Evolutionary conservation across 1,140 invertebrate species (phyloP).

Genomic region (Papilio dardanus): DNA sequence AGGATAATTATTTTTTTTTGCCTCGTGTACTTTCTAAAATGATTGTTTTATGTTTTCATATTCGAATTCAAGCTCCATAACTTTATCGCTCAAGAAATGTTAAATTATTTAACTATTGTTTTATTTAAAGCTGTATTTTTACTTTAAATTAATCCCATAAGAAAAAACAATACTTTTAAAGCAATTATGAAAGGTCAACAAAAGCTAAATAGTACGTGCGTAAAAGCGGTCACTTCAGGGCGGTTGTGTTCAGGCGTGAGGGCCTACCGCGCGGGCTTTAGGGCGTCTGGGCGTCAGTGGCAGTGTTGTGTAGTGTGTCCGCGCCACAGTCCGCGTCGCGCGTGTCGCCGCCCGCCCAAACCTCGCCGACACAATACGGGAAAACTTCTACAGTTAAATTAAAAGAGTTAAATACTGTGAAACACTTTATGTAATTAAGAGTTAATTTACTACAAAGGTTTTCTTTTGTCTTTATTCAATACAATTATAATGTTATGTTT

Average conservation of each 20-base stretch:
- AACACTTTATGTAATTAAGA: neutral
- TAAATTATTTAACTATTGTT: too few species aligned
- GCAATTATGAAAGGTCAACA: neutral
- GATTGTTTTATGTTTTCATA: too few species aligned
- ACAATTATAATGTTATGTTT: too few species aligned
- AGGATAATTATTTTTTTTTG: too few species aligned
- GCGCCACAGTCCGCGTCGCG: neutral
- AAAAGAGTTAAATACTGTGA: neutral
- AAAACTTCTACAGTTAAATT: neutral
- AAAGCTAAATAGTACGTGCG: neutral
- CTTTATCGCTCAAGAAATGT: too few species aligned
- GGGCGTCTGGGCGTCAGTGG: neutral
- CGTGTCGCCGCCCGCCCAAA: slow-evolving; percentile 5
- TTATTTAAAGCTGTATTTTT: too few species aligned
- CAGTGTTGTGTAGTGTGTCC: neutral
- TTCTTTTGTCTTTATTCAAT: too few species aligned
- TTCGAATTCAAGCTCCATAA: too few species aligned
- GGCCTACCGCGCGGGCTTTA: neutral
- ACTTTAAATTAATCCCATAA: neutral
- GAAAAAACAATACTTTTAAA: neutral
- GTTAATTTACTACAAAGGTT: too few species aligned
- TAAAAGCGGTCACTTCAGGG: neutral
- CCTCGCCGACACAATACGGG: neutral
- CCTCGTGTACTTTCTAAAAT: too few species aligned
- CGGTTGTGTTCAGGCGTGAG: neutral